A percentile compares a stretch with the other conserved stretches of the same genome.
Conservation (phyloP, 2,888 invertebrate genomes). For the Eupithecia centaureata region DNA sequence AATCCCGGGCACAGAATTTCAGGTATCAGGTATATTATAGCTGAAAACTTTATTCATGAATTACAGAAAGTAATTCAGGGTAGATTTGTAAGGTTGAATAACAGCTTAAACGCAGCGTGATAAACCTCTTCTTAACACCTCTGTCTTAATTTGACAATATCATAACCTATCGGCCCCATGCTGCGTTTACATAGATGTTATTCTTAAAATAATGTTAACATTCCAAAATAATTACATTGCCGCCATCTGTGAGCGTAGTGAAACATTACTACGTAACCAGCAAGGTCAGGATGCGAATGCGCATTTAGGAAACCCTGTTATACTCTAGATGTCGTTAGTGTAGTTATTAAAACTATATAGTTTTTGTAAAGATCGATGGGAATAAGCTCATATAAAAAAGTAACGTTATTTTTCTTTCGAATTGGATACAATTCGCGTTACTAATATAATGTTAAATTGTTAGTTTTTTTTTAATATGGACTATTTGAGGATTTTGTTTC, state of each 20-base stretch:
- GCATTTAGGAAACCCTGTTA: not conserved
- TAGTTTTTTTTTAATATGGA: too few relatives aligned
- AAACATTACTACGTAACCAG: slow-evolving; percentile 25
- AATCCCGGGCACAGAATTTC: too few relatives aligned
- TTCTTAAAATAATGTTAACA: not conserved
- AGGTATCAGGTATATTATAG: too few relatives aligned
- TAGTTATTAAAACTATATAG: not conserved
- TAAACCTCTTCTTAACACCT: too few relatives aligned
- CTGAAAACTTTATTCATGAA: too few relatives aligned
- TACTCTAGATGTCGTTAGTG: slow-evolving; percentile 11
- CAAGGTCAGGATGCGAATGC: not conserved
- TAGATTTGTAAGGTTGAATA: not conserved
- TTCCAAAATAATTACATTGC: slow-evolving; percentile 8
- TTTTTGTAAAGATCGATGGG: not conserved
- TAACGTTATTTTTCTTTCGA: too few relatives aligned
- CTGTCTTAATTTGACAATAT: too few relatives aligned
- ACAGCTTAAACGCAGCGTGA: not conserved
- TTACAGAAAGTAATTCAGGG: too few relatives aligned
- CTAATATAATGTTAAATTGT: too few relatives aligned
- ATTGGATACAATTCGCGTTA: too few relatives aligned
- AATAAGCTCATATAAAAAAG: too few relatives aligned
- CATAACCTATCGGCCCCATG: not conserved
- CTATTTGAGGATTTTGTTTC: not conserved
- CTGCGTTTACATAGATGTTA: slow-evolving; percentile 16
- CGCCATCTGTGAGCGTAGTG: slow-evolving; percentile 32